Percentiles rank a stretch among this genome's conserved stretches.
Evolutionary conservation across 2,113 vertebrate genomes (phyloP).

Genomic region (Lepus americanus): DNA sequence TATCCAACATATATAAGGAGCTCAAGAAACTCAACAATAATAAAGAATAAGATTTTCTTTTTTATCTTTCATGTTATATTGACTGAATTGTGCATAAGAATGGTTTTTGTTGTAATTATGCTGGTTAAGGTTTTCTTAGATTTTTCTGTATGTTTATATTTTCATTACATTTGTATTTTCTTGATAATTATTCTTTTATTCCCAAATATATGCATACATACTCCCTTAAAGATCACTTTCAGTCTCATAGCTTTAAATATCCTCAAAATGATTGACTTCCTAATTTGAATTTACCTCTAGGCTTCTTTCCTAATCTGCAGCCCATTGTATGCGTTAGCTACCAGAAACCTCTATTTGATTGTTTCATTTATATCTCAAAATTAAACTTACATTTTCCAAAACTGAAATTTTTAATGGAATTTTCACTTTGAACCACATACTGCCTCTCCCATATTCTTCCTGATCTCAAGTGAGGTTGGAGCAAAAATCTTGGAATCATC

Average conservation of each 20-base stretch:
- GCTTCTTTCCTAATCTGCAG: background rate
- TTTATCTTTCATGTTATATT: background rate
- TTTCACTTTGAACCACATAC: background rate
- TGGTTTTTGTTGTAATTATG: background rate
- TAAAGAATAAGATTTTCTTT: background rate
- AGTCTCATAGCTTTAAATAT: background rate
- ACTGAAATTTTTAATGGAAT: background rate
- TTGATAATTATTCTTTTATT: background rate
- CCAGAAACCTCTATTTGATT: background rate
- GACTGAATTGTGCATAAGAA: fast-evolving
- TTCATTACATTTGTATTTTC: background rate
- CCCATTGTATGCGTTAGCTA: background rate
- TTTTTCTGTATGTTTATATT: background rate
- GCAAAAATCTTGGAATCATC: background rate
- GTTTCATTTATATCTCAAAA: background rate
- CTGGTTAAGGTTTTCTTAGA: background rate
- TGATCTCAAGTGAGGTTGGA: background rate
- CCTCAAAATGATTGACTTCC: background rate
- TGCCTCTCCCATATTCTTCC: background rate
- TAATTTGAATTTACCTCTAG: background rate
- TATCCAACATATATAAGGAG: too few relatives aligned
- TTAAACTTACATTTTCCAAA: background rate
- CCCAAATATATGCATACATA: background rate
- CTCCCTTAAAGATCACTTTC: background rate
- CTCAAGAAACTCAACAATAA: too few relatives aligned